Evolutionary conservation across 1,140 invertebrate genomes (phyloP).

Genomic region (Berghia stephanieae): DNA sequence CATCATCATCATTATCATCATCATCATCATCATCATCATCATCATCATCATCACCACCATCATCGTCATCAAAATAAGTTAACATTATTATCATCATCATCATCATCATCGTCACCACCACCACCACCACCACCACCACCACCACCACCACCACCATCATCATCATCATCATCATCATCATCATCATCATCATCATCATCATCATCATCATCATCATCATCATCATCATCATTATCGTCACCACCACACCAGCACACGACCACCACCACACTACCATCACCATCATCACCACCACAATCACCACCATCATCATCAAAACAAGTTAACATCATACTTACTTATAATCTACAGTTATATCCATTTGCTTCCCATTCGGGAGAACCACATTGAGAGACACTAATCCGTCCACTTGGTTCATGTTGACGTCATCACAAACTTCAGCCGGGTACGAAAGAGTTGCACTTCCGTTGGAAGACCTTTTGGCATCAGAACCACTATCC

Average conservation of each 20-base stretch:
- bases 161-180: background rate
- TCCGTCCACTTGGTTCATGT: background rate
- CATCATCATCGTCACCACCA: background rate
- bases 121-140: background rate
- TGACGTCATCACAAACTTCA: background rate
- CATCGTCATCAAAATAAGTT: background rate
- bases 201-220: background rate
- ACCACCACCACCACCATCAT: background rate
- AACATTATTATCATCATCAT: background rate
- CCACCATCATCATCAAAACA: background rate
- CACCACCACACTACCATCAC: too few relatives aligned
- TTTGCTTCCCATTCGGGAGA: background rate
- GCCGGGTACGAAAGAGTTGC: background rate
- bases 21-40: background rate
- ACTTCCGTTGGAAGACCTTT: background rate
- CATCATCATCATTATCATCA: background rate
- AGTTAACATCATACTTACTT: constrained; percentile 1
- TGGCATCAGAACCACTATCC: background rate
- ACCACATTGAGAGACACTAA: background rate
- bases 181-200: background rate
- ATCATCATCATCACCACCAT: background rate
- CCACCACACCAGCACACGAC: background rate
- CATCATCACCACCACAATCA: too few relatives aligned
- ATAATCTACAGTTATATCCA: constrained; percentile 11
- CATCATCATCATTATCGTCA: background rate